Evolutionary conservation across 2,797 vertebrate genomes (phyloP).

Genomic region (Phrynocephalus vlangalii): DNA sequence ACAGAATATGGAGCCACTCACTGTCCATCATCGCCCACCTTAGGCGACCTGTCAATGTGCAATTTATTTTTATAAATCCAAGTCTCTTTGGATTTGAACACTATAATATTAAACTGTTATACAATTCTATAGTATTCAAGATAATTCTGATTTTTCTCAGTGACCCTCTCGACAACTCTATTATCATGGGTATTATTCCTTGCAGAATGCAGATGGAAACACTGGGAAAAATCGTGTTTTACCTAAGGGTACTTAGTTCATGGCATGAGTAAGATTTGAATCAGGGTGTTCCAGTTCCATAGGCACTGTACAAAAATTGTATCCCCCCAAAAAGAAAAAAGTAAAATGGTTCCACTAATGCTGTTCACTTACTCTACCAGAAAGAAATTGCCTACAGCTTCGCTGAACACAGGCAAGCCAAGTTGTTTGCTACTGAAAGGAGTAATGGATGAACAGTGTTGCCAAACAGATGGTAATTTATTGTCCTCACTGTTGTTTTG

Average conservation of each 20-base stretch:
- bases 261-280: neutral
- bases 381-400: conserved; percentile 14
- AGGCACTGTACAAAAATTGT: neutral
- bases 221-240: neutral
- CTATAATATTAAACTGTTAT: neutral
- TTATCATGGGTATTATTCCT: neutral
- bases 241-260: neutral
- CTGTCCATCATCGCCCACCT: neutral
- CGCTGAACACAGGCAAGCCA: conserved; percentile 25
- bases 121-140: neutral
- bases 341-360: neutral
- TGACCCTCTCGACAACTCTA: neutral
- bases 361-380: conserved; percentile 2
- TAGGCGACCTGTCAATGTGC: no score
- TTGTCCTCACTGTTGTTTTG: conserved; percentile 42
- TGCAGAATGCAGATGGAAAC: neutral
- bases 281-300: neutral
- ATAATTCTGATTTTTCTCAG: neutral
- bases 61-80: neutral
- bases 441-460: conserved; percentile 33
- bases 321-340: neutral
- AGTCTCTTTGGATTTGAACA: no score
- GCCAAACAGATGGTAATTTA: conserved; percentile 51
- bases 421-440: conserved; percentile 32
- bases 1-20: neutral